phyloP scores from a whole-genome alignment of 2,888 invertebrate genomes.

The Caenorhabditis imperialis region DNA sequence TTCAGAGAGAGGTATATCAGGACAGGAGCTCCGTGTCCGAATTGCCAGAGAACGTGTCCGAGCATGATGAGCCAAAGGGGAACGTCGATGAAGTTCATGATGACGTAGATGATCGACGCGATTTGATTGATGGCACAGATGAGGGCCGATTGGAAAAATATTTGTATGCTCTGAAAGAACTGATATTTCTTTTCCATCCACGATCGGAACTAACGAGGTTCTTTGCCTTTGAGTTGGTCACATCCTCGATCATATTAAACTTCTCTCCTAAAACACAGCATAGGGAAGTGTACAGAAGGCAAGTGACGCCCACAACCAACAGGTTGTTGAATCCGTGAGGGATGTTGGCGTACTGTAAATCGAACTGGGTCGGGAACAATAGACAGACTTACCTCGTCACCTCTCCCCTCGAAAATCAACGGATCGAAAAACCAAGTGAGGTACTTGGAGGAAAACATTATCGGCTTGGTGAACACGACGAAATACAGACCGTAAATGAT shows the following conservation, averaged over 20 bases:
- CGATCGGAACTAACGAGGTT: no score
- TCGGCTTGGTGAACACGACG: constrained; percentile 39
- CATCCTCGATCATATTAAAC: constrained; percentile 14
- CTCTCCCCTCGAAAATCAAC: constrained; percentile 25
- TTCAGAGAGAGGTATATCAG: constrained; percentile 38
- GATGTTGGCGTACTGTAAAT: constrained; percentile 39
- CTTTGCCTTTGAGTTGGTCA: constrained; percentile 10
- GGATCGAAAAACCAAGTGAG: constrained; percentile 47
- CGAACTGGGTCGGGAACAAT: neutral
- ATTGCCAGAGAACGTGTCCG: constrained; percentile 47
- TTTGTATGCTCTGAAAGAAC: constrained; percentile 41
- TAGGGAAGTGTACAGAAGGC: constrained; percentile 1
- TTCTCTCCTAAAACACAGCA: constrained; percentile 24
- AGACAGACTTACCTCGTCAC: constrained; percentile 12
- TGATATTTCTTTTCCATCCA: no score
- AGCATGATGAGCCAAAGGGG: constrained; percentile 37
- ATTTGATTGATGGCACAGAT: constrained; percentile 43
- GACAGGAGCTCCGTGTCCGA: constrained; percentile 44
- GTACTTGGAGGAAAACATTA: constrained; percentile 29
- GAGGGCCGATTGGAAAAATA: constrained; percentile 50
- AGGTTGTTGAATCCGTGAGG: constrained; percentile 19
- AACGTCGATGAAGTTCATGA: constrained; percentile 44
- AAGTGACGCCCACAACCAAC: constrained; percentile 4
- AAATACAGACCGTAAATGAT: constrained; percentile 40
- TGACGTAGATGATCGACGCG: constrained; percentile 43